Base-by-base conservation (phyloP, 2,888 invertebrate genomes). In the Dendrolimus houi region DNA sequence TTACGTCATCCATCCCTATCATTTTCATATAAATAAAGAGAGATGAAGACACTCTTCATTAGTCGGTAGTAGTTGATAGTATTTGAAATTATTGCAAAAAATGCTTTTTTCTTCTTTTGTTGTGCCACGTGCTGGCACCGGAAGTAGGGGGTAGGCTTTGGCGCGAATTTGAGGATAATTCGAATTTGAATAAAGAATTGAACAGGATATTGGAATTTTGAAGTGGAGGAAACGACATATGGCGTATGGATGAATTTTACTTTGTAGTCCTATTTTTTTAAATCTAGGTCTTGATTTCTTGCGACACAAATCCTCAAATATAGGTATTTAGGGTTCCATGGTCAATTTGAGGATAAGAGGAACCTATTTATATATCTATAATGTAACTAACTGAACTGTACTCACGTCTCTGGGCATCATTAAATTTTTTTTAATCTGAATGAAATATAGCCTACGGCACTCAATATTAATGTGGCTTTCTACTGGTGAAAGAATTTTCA, bases 61-160 rank as follows among this genome's bases (percentile, higher is more conserved):
- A 88, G 85, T 78, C 74, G 71, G 84, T 87, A 83, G 83, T 85
- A 47, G 29, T 29, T 6, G 29, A 29, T 29, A 29, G 47, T 47
- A 47, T 47, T 47, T 47, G 47, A 47, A 47, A 47, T 47, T 47
- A 12, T 47, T 47, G 47, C 47, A 47, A 47, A 47, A 47, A 29
- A 29, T 29, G 29, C 3, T 29, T 29, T 29, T 29, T 29, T 29
- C 6, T 29, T 29, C 47, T 8, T 47, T 47, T 47, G 47, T 47
- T 47, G 47, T 47, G 47, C 47, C 84, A 83, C 83, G 84, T 83
- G 84, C 83, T 77, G 56, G 63, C 72, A 71, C 77, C 75, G 85
- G 85, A 84, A 81, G 80, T 81, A 76, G 78, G 83, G 85, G 83
- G 85, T 80, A 85, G 85, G 83, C 85, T 85, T 86, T 77, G 87